A percentile compares a stretch with the other conserved stretches of the same genome.
phyloP scores from a whole-genome alignment of 2,888 invertebrate species.

The Acleris cristana region DNA sequence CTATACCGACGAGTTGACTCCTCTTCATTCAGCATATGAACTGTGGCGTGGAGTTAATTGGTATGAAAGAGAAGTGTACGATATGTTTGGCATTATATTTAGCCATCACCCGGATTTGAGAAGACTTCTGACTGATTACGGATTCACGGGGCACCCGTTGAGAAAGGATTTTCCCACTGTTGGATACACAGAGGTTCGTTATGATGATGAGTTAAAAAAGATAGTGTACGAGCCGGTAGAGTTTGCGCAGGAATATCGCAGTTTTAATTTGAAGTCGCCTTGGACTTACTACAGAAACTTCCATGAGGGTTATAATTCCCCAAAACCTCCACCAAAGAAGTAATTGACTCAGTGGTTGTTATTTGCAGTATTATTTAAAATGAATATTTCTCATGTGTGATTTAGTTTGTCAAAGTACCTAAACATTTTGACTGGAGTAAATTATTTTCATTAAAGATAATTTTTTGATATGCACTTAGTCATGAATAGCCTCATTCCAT shows the following conservation, averaged over 20 bases:
- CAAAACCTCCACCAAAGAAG: slow-evolving; percentile 45
- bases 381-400: no score
- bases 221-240: slow-evolving; percentile 75
- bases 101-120: slow-evolving; percentile 74
- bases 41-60: slow-evolving; percentile 60
- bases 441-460: slow-evolving; percentile 35
- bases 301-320: slow-evolving; percentile 62
- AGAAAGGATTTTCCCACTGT: slow-evolving; percentile 74
- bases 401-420: neutral
- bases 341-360: neutral
- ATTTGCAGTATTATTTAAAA: neutral
- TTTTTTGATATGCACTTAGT: slow-evolving; percentile 41
- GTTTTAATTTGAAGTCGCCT: slow-evolving; percentile 63
- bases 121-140: slow-evolving; percentile 74
- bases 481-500: slow-evolving; percentile 44
- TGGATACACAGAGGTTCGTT: slow-evolving; percentile 73
- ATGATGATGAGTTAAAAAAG: slow-evolving; percentile 75
- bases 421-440: neutral
- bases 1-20: slow-evolving; percentile 74
- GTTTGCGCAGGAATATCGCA: slow-evolving; percentile 65
- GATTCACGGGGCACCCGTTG: slow-evolving; percentile 73
- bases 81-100: slow-evolving; percentile 73
- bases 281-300: slow-evolving; percentile 72
- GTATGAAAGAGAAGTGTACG: slow-evolving; percentile 73
- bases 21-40: slow-evolving; percentile 61